Evolutionary conservation across 2,888 invertebrate genomes (phyloP), one percentile per base, ranked within the genome.

Genomic region (Subacronicta megacephala): DNA sequence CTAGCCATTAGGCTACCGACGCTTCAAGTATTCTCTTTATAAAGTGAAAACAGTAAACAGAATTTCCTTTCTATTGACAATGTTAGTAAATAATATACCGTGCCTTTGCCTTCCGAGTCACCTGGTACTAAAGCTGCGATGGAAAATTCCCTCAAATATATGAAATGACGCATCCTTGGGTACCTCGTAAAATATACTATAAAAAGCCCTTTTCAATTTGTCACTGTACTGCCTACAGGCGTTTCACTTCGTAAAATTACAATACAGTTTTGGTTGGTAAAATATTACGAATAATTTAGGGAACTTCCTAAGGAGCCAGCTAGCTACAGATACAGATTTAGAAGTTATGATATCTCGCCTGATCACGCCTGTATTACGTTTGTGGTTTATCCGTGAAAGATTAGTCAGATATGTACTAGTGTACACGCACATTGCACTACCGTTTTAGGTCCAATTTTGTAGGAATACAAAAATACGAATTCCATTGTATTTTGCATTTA

Each of bases 191-290:
- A 90, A 86, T 82, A 79, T 78, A 84, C 83, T 83, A 84, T 90
- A 90, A 88, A 88, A 85, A 80, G 67, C 77, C 78, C 80, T 84
- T 86, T 89, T 89, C 90, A 89, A 90, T 90, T 87, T 87, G 85
- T 84, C 85, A 86, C 82, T 78, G 77, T 18, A 33, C 35, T 55
- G 52, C 38, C 40, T 50, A 57, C 46, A 31, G 17, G 20, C 44
- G 40, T 51, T 54, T 62, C 57, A 66, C 62, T 79, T 60, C 29
- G 42, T 61, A 46, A 62, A 62, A 69, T 63, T 63, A 61, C 68
- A 60, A 62, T 66, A 33, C 10, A 26, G 42, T 18, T 42, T 18
- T 3, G 31, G 23, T 3, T 49, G 17, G 36, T 20, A 7, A 23
- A 41, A 23, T 31, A 31, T 31, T 31, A 31, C 6, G 6, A 31